Evolutionary conservation across 1,140 invertebrate genomes (phyloP), one percentile per base, ranked within the genome.

Genomic region (Leptinotarsa undecemlineata): DNA sequence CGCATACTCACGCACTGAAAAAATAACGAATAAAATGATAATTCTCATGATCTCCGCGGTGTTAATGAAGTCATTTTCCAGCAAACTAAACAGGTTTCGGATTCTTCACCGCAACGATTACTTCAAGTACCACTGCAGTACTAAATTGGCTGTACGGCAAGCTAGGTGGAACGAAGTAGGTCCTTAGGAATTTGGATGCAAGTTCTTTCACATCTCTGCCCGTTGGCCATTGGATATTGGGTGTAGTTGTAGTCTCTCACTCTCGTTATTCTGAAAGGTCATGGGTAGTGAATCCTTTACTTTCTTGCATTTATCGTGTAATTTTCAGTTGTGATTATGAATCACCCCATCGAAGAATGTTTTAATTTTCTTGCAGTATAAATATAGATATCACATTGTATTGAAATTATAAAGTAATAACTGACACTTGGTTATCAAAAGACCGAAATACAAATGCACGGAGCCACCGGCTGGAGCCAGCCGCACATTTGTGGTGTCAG

Each of bases 131-230:
- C 57, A 68, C 21, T 13, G 15, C 11, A 47, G 74, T 61, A 68
- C 26, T 42, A 68, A 33, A 14, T 42, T 60, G 23, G 17, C 61
- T 63, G 26, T 19, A 57, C 51, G 15, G 51, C 62, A 67, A 75
- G 69, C 11, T 20, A 48, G 23, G 47, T 60, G 63, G 74, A 72
- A 75, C 66, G 74, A 75, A 67, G 68, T 66, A 75, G 79, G 76
- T 75, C 77, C 79, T 74, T 75, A 74, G 77, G 79, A 80, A 80
- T 80, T 80, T 80, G 77, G 79, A 78, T 76, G 77, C 79, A 80
- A 77, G 77, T 80, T 80, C 77, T 80, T 80, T 77, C 75, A 74
- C 77, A 73, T 71, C 66, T 68, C 70, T 75, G 73, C 71, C 74
- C 75, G 71, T 61, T 60, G 69, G 15, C n/a, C 5, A 19, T 15